phyloP scores from a whole-genome alignment of 1,140 invertebrate species.

The fruit fly (Drosophila melanogaster) region Release_6_plus_ISO1_MT NC_004354.4:1562501-1563000 shows the following conservation, averaged over 20 bases:
- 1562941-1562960: slow-evolving; percentile 80
- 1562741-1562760: slow-evolving; percentile 16
- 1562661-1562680: background rate
- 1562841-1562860: slow-evolving; percentile 7
- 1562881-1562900: slow-evolving; percentile 39
- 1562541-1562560: slow-evolving; percentile 20
- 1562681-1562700: slow-evolving; percentile 8
- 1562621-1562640: background rate
- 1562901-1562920: slow-evolving; percentile 80
- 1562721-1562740: slow-evolving; percentile 56
- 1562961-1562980: slow-evolving; percentile 80
- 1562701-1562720: slow-evolving; percentile 15
- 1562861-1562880: slow-evolving; percentile 3
- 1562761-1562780: slow-evolving; percentile 45
- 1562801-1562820: slow-evolving; percentile 5
- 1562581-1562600: slow-evolving; percentile 69
- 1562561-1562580: slow-evolving; percentile 38
- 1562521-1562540: slow-evolving; percentile 8
- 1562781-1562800: slow-evolving; percentile 5
- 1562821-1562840: background rate
- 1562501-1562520: slow-evolving; percentile 60
- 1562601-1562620: slow-evolving; percentile 26
- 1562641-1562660: background rate
- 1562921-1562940: slow-evolving; percentile 79
- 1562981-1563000: slow-evolving; percentile 45